Percentiles rank a stretch among this genome's conserved stretches.
Conservation (phyloP, 2,797 vertebrate species). For the Luscinia megarhynchos region DNA sequence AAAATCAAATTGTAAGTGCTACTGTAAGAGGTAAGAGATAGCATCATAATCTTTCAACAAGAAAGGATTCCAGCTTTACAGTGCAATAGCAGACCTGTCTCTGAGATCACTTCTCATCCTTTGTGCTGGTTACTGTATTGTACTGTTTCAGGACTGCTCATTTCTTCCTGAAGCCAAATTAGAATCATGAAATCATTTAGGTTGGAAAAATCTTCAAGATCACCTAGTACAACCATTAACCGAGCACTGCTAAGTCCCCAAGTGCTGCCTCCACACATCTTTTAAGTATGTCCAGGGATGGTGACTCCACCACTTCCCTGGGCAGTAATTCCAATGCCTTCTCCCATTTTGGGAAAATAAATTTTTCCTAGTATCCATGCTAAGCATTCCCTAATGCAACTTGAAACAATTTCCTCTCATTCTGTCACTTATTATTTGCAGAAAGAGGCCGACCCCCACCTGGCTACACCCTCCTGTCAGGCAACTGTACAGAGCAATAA, state of each 20-base stretch:
- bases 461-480: neutral
- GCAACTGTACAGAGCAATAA: accelerated
- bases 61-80: slow-evolving; percentile 23
- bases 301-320: neutral
- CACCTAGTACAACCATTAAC: neutral
- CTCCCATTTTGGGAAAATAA: neutral
- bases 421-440: neutral
- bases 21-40: slow-evolving; percentile 67
- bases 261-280: neutral
- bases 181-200: neutral
- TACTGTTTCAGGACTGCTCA: neutral
- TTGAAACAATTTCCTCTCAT: neutral
- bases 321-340: neutral
- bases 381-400: neutral
- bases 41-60: slow-evolving; percentile 55
- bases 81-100: slow-evolving; percentile 65
- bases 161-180: slow-evolving; percentile 7
- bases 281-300: neutral
- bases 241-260: neutral
- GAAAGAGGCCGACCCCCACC: accelerated
- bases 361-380: neutral
- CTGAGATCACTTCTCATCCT: slow-evolving; percentile 82
- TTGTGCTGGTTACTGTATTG: slow-evolving; percentile 54
- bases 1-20: slow-evolving; percentile 53
- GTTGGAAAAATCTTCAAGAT: neutral